Base-by-base conservation (phyloP, 1,140 invertebrate species). In the Theocolax elegans region DNA sequence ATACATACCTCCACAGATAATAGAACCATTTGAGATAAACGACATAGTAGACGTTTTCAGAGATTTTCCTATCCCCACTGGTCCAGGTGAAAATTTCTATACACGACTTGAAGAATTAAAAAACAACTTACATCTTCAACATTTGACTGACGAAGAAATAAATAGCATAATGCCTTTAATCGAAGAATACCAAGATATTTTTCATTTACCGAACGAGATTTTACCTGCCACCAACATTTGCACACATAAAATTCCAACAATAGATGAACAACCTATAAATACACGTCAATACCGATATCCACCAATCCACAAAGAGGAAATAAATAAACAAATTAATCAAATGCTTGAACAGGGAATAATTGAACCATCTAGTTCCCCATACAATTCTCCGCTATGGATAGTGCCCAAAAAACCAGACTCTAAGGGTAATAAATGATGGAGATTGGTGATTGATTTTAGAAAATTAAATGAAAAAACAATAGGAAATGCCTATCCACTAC, bases 401-500 rank as follows among this genome's bases (percentile, higher is more conserved):
- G 40, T 25, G 1, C 13, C 13, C 1, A 29, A 49, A 6, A 66
- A 25, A 35, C 13, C 40, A 23, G 49, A 42, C 17, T 21, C 49
- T 15, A 21, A 40, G 27, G 73, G 73, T 3, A 29, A 31, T 12
- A 29, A 15, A 63, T 8, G n/a, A 12, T 63, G 44, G 42, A 15
- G 46, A n/a, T 25, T 60, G 56, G 46, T 60, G 9, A 49, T 51
- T 1, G 80, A 84, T 69, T 83, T 78, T 42, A 64, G 80, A 62
- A 67, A 74, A 64, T 46, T 85, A 23, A 86, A 87, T 69, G 79
- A 82, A 3, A 77, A 74, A 59, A 84, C 81, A 0, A 73, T 81
- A n/a, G 76, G 75, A 3, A 87, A 89, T 69, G 75, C 77, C n/a
- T 89, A 85, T 74, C 88, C 88, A 0, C 60, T 90, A 10, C 88